phyloP scores from a whole-genome alignment of 2,888 invertebrate species.

The Margaritifera margaritifera region DNA sequence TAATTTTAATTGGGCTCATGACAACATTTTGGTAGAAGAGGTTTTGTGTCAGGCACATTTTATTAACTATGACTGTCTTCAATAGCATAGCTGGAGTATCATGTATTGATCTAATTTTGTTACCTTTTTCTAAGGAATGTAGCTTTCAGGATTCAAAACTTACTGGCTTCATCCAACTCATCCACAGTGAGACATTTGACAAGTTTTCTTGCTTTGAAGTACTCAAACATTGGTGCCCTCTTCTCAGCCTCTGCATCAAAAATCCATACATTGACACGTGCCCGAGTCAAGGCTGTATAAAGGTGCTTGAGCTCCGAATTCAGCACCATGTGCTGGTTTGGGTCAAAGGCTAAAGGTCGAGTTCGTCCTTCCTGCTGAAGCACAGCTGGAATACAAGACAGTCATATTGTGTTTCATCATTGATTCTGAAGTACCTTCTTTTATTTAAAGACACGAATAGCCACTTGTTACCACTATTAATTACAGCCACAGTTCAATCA shows the following conservation, averaged over 20 bases:
- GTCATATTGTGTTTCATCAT: no score
- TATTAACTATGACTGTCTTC: no score
- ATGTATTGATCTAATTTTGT: no score
- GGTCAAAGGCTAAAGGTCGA: constrained; percentile 59
- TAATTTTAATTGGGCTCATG: no score
- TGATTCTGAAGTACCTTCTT: no score
- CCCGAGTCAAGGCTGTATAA: constrained; percentile 66
- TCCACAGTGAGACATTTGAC: constrained; percentile 32
- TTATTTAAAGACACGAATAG: no score
- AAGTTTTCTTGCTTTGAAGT: constrained; percentile 56
- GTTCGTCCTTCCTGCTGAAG: constrained; percentile 47
- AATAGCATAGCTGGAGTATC: no score
- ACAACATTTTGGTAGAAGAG: no score
- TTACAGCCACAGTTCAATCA: no score
- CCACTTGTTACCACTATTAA: no score
- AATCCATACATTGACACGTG: constrained; percentile 67
- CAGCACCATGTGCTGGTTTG: constrained; percentile 62
- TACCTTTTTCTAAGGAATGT: no score
- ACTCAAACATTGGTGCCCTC: constrained; percentile 67
- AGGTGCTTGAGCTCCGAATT: constrained; percentile 66
- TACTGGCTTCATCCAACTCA: constrained; percentile 34
- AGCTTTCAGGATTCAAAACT: constrained; percentile 2
- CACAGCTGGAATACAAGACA: constrained; percentile 38
- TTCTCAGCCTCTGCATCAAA: constrained; percentile 62
- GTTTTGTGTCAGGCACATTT: no score